A percentile compares a stretch with the other conserved stretches of the same genome.
Conservation (phyloP, 1,140 invertebrate species). For the Drosophila arizonae region DNA sequence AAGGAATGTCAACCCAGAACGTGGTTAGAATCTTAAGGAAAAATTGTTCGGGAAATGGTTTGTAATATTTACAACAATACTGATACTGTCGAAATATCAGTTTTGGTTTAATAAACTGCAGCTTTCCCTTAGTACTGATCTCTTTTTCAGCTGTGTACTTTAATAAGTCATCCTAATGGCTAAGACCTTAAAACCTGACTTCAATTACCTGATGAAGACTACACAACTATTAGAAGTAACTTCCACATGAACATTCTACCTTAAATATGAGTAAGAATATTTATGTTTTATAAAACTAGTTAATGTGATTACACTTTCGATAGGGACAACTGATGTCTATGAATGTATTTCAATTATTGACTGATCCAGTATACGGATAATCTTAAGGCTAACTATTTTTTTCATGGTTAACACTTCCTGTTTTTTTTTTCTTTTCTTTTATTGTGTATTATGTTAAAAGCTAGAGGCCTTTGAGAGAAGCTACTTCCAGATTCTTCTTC, state of each 20-base stretch:
- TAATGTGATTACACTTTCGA: conserved; percentile 8
- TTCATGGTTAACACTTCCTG: neutral
- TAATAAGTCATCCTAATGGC: too few relatives aligned
- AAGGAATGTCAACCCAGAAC: neutral
- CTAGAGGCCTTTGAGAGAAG: too few relatives aligned
- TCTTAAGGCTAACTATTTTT: neutral
- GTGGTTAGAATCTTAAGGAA: neutral
- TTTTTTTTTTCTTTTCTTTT: neutral
- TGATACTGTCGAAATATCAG: too few relatives aligned
- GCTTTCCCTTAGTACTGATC: too few relatives aligned
- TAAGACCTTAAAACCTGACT: too few relatives aligned
- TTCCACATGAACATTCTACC: too few relatives aligned
- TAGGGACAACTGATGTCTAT: conserved; percentile 55
- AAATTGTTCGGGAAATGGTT: neutral
- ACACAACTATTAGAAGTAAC: too few relatives aligned
- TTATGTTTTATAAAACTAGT: neutral
- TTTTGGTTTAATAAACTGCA: neutral
- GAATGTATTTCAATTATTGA: conserved; percentile 31
- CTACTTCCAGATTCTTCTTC: too few relatives aligned
- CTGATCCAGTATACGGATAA: neutral
- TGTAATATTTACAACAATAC: too few relatives aligned
- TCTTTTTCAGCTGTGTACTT: too few relatives aligned
- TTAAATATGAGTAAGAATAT: neutral
- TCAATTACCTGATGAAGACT: neutral
- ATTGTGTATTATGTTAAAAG: too few relatives aligned